phyloP scores from a whole-genome alignment of 2,888 invertebrate genomes.

The Margaritifera margaritifera region DNA sequence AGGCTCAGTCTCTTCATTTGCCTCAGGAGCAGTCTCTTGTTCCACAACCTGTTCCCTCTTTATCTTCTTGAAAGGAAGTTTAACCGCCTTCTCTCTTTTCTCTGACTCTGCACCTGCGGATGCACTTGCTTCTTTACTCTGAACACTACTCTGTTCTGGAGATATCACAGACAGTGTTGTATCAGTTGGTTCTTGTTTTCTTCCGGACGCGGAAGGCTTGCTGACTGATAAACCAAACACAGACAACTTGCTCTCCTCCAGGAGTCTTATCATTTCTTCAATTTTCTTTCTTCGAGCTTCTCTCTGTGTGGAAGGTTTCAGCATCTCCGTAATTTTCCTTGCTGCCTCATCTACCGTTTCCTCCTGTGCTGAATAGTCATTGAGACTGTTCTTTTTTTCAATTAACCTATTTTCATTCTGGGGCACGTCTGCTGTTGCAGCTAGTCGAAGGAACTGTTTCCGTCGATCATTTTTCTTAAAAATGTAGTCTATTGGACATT shows the following conservation, averaged over 20 bases:
- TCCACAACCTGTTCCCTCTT: background rate
- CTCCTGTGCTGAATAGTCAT: slow-evolving; percentile 14
- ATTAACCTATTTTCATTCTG: background rate
- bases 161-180: too few species aligned
- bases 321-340: slow-evolving; percentile 12
- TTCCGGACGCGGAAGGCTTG: too few species aligned
- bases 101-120: too few species aligned
- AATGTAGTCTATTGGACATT: slow-evolving; percentile 50
- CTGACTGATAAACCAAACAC: slow-evolving; percentile 3
- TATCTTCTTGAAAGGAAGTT: slow-evolving; percentile 1
- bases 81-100: too few species aligned
- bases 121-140: too few species aligned
- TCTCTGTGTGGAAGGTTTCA: slow-evolving; percentile 16
- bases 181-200: too few species aligned
- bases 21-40: too few species aligned
- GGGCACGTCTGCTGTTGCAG: slow-evolving; percentile 3
- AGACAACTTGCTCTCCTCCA: slow-evolving; percentile 33
- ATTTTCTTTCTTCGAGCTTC: slow-evolving; percentile 34
- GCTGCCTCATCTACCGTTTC: slow-evolving; percentile 2
- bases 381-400: background rate
- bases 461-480: slow-evolving; percentile 50
- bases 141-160: too few species aligned
- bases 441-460: slow-evolving; percentile 34
- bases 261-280: slow-evolving; percentile 31
- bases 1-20: too few species aligned